A percentile compares a stretch with the other conserved stretches of the same genome.
Evolutionary conservation across 2,888 invertebrate species (phyloP).

Genomic region (Drosophila hamatofila): DNA sequence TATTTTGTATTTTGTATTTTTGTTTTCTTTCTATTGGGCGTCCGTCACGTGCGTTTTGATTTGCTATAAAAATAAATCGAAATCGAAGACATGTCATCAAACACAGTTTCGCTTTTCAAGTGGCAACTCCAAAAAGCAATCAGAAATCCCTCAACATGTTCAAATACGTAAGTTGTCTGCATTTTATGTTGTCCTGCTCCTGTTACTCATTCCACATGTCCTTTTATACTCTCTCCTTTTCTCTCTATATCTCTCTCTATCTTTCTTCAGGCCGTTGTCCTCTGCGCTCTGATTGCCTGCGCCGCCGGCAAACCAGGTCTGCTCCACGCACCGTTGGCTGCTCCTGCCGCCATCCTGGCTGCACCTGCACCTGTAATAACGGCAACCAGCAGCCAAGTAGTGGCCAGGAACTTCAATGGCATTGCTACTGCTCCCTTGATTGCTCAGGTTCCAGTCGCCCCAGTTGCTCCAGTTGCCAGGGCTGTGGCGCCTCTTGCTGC

Average conservation of each 20-base stretch:
- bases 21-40: constrained; percentile 31
- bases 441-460: constrained; percentile 37
- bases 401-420: constrained; percentile 70
- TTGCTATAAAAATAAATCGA: constrained; percentile 70
- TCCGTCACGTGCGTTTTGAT: constrained; percentile 59
- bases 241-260: background rate
- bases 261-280: constrained; percentile 34
- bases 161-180: constrained; percentile 59
- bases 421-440: constrained; percentile 61
- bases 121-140: constrained; percentile 39
- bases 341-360: constrained; percentile 47
- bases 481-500: constrained; percentile 40
- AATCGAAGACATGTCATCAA: constrained; percentile 54
- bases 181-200: constrained; percentile 9
- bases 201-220: background rate
- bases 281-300: constrained; percentile 49
- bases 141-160: constrained; percentile 51
- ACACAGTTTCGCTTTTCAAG: constrained; percentile 42
- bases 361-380: constrained; percentile 69
- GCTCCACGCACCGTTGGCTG: constrained; percentile 31
- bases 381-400: constrained; percentile 70
- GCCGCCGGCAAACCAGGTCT: constrained; percentile 58
- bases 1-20: background rate
- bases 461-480: constrained; percentile 18
- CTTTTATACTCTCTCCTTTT: background rate